Conservation (phyloP, 2,888 invertebrate species). For the Scaptomyza polygonia region DNA sequence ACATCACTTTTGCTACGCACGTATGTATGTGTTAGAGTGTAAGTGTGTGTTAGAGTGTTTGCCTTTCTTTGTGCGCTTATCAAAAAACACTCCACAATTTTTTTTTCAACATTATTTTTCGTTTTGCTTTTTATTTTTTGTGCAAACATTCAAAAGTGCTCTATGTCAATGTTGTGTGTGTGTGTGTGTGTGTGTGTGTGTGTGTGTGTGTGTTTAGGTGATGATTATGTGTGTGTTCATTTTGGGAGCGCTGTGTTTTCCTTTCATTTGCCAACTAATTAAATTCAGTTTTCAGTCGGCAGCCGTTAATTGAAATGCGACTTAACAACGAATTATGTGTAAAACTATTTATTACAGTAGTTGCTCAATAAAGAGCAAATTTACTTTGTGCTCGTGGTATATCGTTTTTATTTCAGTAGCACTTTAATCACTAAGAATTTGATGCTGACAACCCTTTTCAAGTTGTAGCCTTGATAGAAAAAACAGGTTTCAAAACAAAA, state of each 20-base stretch:
- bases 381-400: too few relatives aligned
- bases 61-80: slow-evolving; percentile 44
- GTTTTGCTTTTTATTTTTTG: slow-evolving; percentile 19
- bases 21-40: background rate
- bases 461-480: too few relatives aligned
- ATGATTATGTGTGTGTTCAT: background rate
- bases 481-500: too few relatives aligned
- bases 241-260: slow-evolving; percentile 40
- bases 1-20: slow-evolving; percentile 3
- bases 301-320: slow-evolving; percentile 24
- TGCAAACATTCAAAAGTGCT: slow-evolving; percentile 21
- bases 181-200: background rate
- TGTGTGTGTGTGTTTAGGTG: slow-evolving; percentile 10
- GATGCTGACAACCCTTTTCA: too few relatives aligned
- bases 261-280: slow-evolving; percentile 57
- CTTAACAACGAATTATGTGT: background rate
- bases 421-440: too few relatives aligned
- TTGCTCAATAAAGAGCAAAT: background rate
- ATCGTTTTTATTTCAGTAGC: too few relatives aligned
- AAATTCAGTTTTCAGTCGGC: slow-evolving; percentile 37
- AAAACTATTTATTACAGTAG: slow-evolving; percentile 18
- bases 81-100: slow-evolving; percentile 16
- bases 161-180: background rate
- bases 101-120: background rate
- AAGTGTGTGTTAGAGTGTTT: slow-evolving; percentile 9